Evolutionary conservation across 2,113 vertebrate species (phyloP).

Genomic region (Carassius gibelio): DNA sequence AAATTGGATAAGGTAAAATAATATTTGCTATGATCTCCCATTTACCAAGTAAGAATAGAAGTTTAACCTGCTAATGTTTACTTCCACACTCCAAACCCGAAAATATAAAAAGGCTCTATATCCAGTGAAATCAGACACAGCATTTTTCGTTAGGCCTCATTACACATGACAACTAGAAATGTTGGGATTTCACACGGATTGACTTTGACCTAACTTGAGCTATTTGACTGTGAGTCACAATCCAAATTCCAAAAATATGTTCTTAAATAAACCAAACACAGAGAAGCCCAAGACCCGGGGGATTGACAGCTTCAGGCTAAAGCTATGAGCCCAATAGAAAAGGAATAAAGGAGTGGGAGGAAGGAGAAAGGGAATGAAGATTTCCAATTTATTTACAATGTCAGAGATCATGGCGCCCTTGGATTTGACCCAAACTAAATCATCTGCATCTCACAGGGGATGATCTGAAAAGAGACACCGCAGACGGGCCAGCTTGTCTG

Average conservation of each 20-base stretch:
- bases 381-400: slow-evolving; percentile 52
- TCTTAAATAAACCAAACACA: slow-evolving; percentile 47
- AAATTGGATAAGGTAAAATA: background rate
- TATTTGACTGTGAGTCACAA: slow-evolving; percentile 35
- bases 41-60: background rate
- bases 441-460: slow-evolving; percentile 40
- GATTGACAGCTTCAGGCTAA: slow-evolving; percentile 18
- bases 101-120: background rate
- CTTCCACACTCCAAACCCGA: background rate
- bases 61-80: background rate
- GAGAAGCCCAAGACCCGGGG: slow-evolving; percentile 10
- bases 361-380: slow-evolving; percentile 18
- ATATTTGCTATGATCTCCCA: background rate
- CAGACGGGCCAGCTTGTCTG: slow-evolving; percentile 21
- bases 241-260: slow-evolving; percentile 42
- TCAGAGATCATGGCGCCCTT: slow-evolving; percentile 37
- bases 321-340: slow-evolving; percentile 26
- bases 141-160: background rate
- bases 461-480: slow-evolving; percentile 34
- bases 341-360: background rate
- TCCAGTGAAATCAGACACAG: slow-evolving; percentile 1
- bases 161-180: slow-evolving; percentile 22
- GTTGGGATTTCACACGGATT: slow-evolving; percentile 19
- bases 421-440: slow-evolving; percentile 54
- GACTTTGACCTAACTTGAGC: slow-evolving; percentile 24